These are phyloP conservation scores for Pimpla rufipes DNA, from an alignment of 2,888 invertebrate genomes.

Conservation along the genomic window DNA sequence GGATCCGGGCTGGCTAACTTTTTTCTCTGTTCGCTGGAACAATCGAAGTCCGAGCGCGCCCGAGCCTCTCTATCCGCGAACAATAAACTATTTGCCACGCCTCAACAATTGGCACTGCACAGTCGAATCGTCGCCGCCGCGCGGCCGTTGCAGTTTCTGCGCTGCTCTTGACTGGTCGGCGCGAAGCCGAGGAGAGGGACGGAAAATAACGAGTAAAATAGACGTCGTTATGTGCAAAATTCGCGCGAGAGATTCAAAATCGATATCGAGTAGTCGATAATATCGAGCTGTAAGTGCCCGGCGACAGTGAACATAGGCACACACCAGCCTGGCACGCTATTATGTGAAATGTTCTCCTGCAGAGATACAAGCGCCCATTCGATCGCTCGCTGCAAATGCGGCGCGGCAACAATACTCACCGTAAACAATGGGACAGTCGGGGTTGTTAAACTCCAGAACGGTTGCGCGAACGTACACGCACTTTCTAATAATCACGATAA, in stretches of 20 bases:
- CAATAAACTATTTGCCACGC: constrained; percentile 74
- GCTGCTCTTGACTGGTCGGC: constrained; percentile 23
- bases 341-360: constrained; percentile 31
- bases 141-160: constrained; percentile 31
- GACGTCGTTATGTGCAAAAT: constrained; percentile 54
- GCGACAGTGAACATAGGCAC: constrained; percentile 19
- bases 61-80: constrained; percentile 65
- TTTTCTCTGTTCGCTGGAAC: constrained; percentile 37
- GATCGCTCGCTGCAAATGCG: constrained; percentile 40
- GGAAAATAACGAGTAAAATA: constrained; percentile 44
- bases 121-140: constrained; percentile 1
- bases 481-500: constrained; percentile 64
- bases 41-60: constrained; percentile 63
- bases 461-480: constrained; percentile 57
- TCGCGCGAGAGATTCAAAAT: constrained; percentile 58
- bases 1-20: constrained; percentile 16
- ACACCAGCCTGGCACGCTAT: not conserved
- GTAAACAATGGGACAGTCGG: constrained; percentile 41
- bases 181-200: not conserved
- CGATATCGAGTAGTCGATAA: constrained; percentile 60
- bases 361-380: constrained; percentile 12
- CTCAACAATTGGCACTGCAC: constrained; percentile 70
- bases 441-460: constrained; percentile 51
- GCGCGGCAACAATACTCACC: constrained; percentile 53
- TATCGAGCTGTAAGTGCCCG: constrained; percentile 41